These are phyloP conservation scores for Tinea trinotella DNA, from an alignment of 2,888 invertebrate genomes.

Conservation along the genomic window DNA sequence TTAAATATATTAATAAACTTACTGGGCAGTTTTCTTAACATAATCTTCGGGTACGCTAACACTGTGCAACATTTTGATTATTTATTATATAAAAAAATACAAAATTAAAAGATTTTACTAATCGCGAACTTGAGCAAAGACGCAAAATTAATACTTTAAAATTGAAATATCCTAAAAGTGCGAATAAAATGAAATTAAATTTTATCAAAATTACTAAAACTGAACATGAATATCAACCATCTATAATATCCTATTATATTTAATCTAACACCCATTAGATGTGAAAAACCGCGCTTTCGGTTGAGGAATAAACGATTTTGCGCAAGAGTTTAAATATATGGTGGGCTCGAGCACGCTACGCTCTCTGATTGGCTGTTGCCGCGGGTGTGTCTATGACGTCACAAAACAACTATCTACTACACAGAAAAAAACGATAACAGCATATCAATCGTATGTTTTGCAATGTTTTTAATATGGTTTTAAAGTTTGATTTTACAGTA, in stretches of 20 bases:
- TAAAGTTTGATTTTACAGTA: background rate
- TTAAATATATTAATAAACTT: slow-evolving; percentile 37
- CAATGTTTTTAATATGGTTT: background rate
- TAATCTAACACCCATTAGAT: slow-evolving; percentile 67
- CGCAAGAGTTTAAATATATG: slow-evolving; percentile 46
- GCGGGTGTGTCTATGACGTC: slow-evolving; percentile 60
- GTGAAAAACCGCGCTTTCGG: slow-evolving; percentile 30
- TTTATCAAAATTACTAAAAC: slow-evolving; percentile 66
- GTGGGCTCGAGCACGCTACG: slow-evolving; percentile 44
- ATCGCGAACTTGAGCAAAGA: slow-evolving; percentile 19
- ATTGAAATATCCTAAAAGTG: slow-evolving; percentile 21
- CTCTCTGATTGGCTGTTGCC: slow-evolving; percentile 47
- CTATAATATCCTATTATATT: slow-evolving; percentile 56
- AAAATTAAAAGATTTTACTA: slow-evolving; percentile 8
- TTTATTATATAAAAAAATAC: background rate
- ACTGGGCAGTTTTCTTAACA: slow-evolving; percentile 52
- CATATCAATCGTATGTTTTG: background rate
- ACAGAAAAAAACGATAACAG: background rate
- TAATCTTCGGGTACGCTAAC: slow-evolving; percentile 55
- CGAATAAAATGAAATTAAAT: slow-evolving; percentile 32
- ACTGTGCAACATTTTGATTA: slow-evolving; percentile 53
- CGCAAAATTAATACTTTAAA: slow-evolving; percentile 22
- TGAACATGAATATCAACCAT: slow-evolving; percentile 68
- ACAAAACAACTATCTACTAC: background rate
- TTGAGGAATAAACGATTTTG: slow-evolving; percentile 33